Evolutionary conservation across 2,888 invertebrate genomes (phyloP).

Genomic region (Neocrepidodera transversa): DNA sequence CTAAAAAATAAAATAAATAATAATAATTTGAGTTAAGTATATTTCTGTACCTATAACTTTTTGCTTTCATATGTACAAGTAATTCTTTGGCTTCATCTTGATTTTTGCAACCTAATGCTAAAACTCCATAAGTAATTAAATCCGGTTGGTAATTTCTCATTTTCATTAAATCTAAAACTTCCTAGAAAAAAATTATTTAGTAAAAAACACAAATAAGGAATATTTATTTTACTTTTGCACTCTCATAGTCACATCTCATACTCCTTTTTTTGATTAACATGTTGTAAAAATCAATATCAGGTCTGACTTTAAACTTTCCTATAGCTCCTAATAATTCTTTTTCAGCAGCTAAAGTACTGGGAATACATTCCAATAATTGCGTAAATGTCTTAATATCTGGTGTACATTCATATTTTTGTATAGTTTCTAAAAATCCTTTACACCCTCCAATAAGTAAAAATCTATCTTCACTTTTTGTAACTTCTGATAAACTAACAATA

Average conservation of each 20-base stretch:
- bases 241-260: constrained; percentile 71
- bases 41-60: constrained; percentile 66
- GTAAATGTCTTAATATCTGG: constrained; percentile 85
- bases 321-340: constrained; percentile 70
- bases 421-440: constrained; percentile 76
- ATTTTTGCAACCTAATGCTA: constrained; percentile 79
- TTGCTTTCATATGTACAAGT: constrained; percentile 72
- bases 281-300: constrained; percentile 86
- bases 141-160: constrained; percentile 68
- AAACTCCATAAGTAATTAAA: constrained; percentile 84
- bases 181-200: constrained; percentile 62
- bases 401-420: constrained; percentile 70
- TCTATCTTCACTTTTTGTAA: constrained; percentile 69
- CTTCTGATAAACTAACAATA: constrained; percentile 66
- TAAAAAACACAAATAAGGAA: neutral
- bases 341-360: constrained; percentile 72
- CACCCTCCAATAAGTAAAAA: constrained; percentile 82
- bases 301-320: constrained; percentile 65
- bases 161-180: constrained; percentile 66
- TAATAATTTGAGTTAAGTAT: too few species aligned
- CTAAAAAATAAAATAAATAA: too few species aligned
- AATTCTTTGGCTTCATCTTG: constrained; percentile 70
- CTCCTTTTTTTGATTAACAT: constrained; percentile 83
- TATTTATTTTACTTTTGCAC: constrained; percentile 64
- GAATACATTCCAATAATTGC: constrained; percentile 75